These are phyloP conservation scores for Ariolimax columbianus DNA, from an alignment of 2,888 invertebrate genomes.

Conservation along the genomic window DNA sequence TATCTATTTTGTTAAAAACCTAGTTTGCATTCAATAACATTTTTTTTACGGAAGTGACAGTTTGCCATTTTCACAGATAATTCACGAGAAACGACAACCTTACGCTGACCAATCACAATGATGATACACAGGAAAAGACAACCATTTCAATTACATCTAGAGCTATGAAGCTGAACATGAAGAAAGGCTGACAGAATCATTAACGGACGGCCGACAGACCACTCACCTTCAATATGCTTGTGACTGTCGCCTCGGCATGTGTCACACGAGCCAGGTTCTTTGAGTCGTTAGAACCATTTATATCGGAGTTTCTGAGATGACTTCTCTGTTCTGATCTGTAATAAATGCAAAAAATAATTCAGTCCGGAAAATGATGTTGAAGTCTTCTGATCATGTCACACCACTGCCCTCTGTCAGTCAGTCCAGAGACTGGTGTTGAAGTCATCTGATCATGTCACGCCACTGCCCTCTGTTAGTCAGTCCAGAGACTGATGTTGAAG, in stretches of 20 bases:
- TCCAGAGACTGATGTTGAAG: too few relatives aligned
- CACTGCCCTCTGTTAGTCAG: too few relatives aligned
- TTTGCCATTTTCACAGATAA: background rate
- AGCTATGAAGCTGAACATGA: background rate
- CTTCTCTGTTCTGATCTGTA: constrained; percentile 54
- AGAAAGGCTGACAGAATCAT: background rate
- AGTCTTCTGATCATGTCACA: too few relatives aligned
- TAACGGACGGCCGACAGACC: background rate
- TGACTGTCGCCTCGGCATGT: constrained; percentile 91
- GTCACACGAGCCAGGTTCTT: constrained; percentile 82
- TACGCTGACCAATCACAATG: background rate
- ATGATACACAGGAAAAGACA: background rate
- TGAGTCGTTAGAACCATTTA: constrained; percentile 73
- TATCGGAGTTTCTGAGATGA: constrained; percentile 52
- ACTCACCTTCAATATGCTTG: constrained; percentile 87
- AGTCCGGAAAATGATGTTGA: too few relatives aligned
- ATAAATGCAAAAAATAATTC: background rate
- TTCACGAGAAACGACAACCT: background rate
- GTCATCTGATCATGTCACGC: too few relatives aligned
- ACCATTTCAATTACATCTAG: background rate
- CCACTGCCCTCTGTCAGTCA: too few relatives aligned
- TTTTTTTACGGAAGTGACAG: background rate
- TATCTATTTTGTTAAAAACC: too few relatives aligned
- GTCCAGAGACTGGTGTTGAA: too few relatives aligned
- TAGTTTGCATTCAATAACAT: too few relatives aligned